Percentiles rank a stretch among this genome's conserved stretches.
Evolutionary conservation across 2,797 vertebrate species (phyloP).

Genomic region (Notamacropus eugenii): DNA sequence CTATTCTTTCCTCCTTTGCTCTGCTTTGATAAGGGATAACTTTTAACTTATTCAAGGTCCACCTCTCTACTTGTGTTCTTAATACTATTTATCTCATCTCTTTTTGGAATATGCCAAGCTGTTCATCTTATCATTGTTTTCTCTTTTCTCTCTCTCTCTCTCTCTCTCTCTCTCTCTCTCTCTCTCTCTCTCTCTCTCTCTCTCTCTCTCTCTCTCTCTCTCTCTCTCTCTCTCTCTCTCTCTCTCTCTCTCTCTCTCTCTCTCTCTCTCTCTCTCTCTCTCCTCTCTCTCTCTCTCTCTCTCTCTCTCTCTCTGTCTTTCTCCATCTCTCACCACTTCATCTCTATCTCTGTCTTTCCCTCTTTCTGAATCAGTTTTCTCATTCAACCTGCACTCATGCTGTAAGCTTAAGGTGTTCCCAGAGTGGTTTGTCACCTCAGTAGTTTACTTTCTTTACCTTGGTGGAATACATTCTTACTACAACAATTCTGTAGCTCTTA

Average conservation of each 20-base stretch:
- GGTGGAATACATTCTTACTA: not conserved
- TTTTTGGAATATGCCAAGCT: not conserved
- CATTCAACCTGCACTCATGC: not conserved
- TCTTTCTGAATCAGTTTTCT: not conserved
- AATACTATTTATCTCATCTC: not conserved
- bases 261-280: too few relatives aligned
- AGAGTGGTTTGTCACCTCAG: not conserved
- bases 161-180: too few relatives aligned
- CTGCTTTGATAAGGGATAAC: not conserved
- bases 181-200: too few relatives aligned
- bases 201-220: too few relatives aligned
- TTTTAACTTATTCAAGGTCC: not conserved
- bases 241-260: too few relatives aligned
- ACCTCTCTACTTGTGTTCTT: not conserved
- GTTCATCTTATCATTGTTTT: not conserved
- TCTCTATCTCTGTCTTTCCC: not conserved
- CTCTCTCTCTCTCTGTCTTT: too few relatives aligned
- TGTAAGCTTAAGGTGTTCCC: not conserved
- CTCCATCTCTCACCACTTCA: not conserved
- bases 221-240: not conserved
- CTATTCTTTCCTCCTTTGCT: not conserved
- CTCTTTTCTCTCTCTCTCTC: not conserved
- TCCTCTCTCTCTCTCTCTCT: too few relatives aligned
- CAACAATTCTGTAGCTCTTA: not conserved
- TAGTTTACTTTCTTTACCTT: not conserved